These are phyloP conservation scores for Lycaena phlaeas DNA, from an alignment of 2,888 invertebrate genomes.

Conservation along the genomic window DNA sequence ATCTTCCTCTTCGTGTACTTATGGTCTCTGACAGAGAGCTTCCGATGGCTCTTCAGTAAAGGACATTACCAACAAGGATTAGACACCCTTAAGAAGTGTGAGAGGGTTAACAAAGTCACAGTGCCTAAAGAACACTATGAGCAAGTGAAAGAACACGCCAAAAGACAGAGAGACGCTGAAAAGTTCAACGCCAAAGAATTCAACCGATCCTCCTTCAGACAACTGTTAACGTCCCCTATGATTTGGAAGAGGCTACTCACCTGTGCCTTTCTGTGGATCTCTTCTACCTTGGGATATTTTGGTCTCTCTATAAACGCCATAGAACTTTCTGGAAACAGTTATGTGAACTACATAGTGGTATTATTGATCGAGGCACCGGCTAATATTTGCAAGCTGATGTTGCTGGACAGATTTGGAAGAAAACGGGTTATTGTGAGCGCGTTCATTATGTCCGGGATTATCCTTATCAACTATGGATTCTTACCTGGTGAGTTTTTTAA, in stretches of 20 bases:
- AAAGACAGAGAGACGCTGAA: constrained; percentile 49
- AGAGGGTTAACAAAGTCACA: constrained; percentile 72
- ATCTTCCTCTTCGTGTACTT: constrained; percentile 51
- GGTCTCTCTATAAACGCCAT: constrained; percentile 86
- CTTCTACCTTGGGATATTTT: constrained; percentile 85
- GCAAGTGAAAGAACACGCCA: constrained; percentile 57
- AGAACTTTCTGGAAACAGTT: constrained; percentile 81
- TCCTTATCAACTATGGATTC: constrained; percentile 76
- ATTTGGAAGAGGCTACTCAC: constrained; percentile 75
- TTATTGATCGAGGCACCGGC: constrained; percentile 81
- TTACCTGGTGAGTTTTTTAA: constrained; percentile 63
- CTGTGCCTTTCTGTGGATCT: constrained; percentile 84
- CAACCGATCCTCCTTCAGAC: constrained; percentile 51
- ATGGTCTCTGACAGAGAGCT: constrained; percentile 57
- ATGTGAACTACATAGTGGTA: constrained; percentile 81
- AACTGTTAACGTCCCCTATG: constrained; percentile 59
- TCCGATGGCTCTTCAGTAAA: constrained; percentile 72
- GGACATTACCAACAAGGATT: constrained; percentile 78
- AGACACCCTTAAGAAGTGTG: constrained; percentile 70
- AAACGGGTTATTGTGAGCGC: constrained; percentile 76
- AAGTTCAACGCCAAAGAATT: constrained; percentile 43
- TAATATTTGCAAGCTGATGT: constrained; percentile 75
- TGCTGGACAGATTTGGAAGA: constrained; percentile 77
- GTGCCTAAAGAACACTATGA: constrained; percentile 61
- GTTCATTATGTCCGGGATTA: constrained; percentile 76